Evolutionary conservation across 2,113 vertebrate genomes (phyloP), one percentile per base, ranked within the genome.

Genomic region (Tauraco erythrolophus): DNA sequence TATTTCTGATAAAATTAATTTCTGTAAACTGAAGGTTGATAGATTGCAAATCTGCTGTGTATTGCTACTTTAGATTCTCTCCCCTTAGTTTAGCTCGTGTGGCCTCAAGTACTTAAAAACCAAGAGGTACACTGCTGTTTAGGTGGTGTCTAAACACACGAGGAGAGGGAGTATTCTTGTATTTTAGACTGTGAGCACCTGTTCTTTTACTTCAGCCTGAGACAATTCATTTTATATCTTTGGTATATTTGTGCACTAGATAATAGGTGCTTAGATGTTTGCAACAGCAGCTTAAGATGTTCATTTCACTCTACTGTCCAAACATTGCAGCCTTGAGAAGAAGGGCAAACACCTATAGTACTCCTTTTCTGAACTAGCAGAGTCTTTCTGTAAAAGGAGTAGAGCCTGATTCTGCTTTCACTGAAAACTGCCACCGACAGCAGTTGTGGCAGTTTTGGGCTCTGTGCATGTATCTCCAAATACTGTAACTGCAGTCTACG

Each of bases 201-300:
- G 14, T 53, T 72, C 31, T 78, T 92, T 77, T 66, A 65, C 78
- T 89, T 89, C 65, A 70, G 82, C 24, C 56, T 61, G 46, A 76
- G 54, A 60, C 10, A 66, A 87, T 37, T 48, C 64, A 19, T 18
- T 79, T 91, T 39, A 41, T 65, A 43, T 28, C 14, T 83, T 85
- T 81, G 23, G 24, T 62, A 14, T n/a, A 57, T 60, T 75, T 81
- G 23, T 79, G 60, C 15, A 68, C 23, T 66, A 81, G 72, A 43
- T 39, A 61, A 64, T 13, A 30, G 2, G 17, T 54, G 25, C 45
- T 66, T 70, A 84, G 76, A 66, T 51, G 35, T 43, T 87, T 91
- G 33, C 57, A 86, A 61, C 35, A 92, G 37, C 25, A 84, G 7
- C 27, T 51, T 37, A 27, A 51, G 23, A 43, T 22, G 23, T 51